phyloP scores from a whole-genome alignment of 2,888 invertebrate genomes.

The Seira musarum region DNA sequence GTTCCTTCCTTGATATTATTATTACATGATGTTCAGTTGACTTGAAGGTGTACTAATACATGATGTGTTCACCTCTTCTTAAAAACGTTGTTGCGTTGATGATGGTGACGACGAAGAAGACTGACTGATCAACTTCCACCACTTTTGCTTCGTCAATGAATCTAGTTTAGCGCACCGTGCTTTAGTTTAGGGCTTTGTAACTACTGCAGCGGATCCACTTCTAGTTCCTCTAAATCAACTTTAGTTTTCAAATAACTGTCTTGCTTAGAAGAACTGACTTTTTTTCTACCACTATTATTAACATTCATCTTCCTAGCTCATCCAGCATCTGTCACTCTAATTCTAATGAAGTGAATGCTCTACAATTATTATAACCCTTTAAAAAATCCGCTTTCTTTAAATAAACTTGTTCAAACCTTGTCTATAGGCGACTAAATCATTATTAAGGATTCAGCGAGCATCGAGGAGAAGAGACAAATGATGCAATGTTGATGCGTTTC shows the following conservation, averaged over 20 bases:
- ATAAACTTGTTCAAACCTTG: neutral
- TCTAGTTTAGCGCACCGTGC: neutral
- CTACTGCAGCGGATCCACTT: neutral
- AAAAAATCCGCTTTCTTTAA: neutral
- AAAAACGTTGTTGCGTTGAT: neutral
- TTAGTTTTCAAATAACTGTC: neutral
- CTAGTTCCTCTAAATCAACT: neutral
- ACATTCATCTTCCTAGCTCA: slow-evolving; percentile 49
- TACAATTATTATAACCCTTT: slow-evolving; percentile 25
- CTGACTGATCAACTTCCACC: neutral
- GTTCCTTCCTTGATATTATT: neutral
- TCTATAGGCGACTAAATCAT: neutral
- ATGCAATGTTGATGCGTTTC: neutral
- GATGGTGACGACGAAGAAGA: neutral
- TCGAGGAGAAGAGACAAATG: neutral
- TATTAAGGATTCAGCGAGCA: neutral
- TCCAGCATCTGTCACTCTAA: slow-evolving; percentile 64
- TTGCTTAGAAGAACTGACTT: neutral
- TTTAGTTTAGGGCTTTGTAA: neutral
- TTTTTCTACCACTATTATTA: slow-evolving; percentile 40
- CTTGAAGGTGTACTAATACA: neutral
- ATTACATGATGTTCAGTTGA: neutral
- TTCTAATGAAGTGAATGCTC: slow-evolving; percentile 32
- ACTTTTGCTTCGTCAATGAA: too few species aligned
- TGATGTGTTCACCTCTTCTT: neutral